Evolutionary conservation across 2,797 vertebrate species (phyloP), one percentile per base, ranked within the genome.

Genomic region (Muscicapa comitata): DNA sequence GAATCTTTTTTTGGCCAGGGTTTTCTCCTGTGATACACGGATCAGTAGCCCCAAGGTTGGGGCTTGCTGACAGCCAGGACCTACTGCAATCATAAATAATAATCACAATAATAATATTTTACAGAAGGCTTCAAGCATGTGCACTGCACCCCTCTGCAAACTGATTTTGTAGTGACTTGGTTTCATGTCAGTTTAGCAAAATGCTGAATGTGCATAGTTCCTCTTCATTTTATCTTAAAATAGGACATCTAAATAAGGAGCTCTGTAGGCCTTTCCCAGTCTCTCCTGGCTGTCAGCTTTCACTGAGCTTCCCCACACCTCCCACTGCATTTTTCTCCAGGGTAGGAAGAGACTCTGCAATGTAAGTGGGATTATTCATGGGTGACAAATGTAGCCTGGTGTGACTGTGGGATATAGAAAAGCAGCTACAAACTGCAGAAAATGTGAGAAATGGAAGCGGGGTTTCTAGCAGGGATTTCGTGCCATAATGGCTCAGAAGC

Each of bases 261-360:
- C 82, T 91, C 96, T 90, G 93, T 94, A 94, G 94, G 95, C 94
- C 95, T 96, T 97, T 96, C 95, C 94, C 94, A 96, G 95, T 96
- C 94, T 96, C 94, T 95, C 81, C 94, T 96, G 95, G 87, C 95
- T 96, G 95, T 94, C 96, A 96, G 96, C 95, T 96, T 97, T 96
- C 89, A 77, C 92, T 97, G 79, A 96, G 95, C 95, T 97, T 97
- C 94, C 94, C 95, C 92, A 96, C 93, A 97, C 94, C 95, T 96
- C 94, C 95, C 94, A 96, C 95, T 81, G 85, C 96, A 93, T 95
- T 96, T 97, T 96, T 95, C 85, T 95, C 55, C 91, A 70, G 93
- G 95, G 95, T 95, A 97, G 91, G 94, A 96, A 95, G 93, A 96
- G 91, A 92, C 83, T 94, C 86, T 96, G 95, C 91, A 96, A 42